These are phyloP conservation scores for Argynnis bischoffii DNA, from an alignment of 2,888 invertebrate genomes.

Conservation along the genomic window DNA sequence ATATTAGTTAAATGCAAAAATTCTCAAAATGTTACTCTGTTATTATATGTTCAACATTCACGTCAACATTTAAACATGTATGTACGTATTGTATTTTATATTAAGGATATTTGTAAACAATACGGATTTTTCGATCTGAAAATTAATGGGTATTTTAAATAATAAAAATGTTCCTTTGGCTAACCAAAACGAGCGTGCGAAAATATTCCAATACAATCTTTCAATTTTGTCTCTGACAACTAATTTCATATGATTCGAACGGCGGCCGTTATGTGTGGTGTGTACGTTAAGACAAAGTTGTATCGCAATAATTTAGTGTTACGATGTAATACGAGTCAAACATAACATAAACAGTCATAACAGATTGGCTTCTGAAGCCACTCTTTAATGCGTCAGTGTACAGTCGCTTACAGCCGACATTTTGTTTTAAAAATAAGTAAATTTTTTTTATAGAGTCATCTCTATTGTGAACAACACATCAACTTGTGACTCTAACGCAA, in stretches of 20 bases:
- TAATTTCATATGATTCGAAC: background rate
- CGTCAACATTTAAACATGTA: too few species aligned
- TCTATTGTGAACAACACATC: too few species aligned
- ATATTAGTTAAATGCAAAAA: too few species aligned
- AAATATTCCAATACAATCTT: background rate
- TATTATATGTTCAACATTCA: too few species aligned
- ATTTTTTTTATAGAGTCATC: too few species aligned
- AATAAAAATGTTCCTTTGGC: background rate
- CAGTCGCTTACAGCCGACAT: background rate
- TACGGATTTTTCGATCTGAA: too few species aligned
- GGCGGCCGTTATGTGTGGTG: background rate
- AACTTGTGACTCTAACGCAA: too few species aligned
- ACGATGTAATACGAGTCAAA: background rate
- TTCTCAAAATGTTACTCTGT: too few species aligned
- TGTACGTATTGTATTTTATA: too few species aligned
- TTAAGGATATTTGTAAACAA: too few species aligned
- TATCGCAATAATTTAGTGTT: constrained; percentile 1
- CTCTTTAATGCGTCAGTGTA: background rate
- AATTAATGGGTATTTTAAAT: background rate
- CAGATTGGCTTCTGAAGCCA: constrained; percentile 4
- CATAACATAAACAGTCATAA: constrained; percentile 13
- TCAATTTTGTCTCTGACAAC: background rate
- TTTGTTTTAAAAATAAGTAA: too few species aligned
- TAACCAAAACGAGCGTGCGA: background rate
- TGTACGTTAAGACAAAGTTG: constrained; percentile 6